Conservation (phyloP, 2,888 invertebrate genomes). For the Thysanoteuthis rhombus region DNA sequence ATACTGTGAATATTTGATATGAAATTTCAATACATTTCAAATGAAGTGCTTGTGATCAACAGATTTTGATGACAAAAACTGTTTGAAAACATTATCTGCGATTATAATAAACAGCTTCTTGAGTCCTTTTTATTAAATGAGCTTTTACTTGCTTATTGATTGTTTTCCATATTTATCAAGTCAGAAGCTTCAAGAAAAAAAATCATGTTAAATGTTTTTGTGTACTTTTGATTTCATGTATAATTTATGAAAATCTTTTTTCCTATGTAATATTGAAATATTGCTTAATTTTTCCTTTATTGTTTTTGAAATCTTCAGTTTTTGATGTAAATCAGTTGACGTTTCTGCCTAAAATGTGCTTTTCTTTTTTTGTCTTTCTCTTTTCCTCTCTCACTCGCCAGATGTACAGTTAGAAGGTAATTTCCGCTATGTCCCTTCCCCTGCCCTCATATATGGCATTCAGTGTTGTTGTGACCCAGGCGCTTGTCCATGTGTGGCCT, state of each 20-base stretch:
- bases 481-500: constrained; percentile 14
- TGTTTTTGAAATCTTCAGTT: not conserved
- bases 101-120: too few relatives aligned
- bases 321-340: not conserved
- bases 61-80: too few relatives aligned
- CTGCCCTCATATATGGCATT: not conserved
- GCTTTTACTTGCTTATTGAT: not conserved
- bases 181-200: not conserved
- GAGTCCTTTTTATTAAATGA: not conserved
- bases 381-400: not conserved
- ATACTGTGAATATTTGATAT: too few relatives aligned
- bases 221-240: not conserved
- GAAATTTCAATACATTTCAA: too few relatives aligned
- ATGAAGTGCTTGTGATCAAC: too few relatives aligned
- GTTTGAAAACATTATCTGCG: too few relatives aligned
- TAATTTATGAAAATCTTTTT: not conserved
- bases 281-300: not conserved
- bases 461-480: constrained; percentile 24
- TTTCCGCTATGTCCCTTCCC: not conserved
- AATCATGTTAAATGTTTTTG: not conserved
- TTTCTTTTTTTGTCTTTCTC: not conserved
- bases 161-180: not conserved
- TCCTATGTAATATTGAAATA: not conserved
- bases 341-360: not conserved
- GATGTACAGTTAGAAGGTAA: constrained; percentile 30